phyloP scores from a whole-genome alignment of 2,113 vertebrate species.

The Cercopithecus mona region DNA sequence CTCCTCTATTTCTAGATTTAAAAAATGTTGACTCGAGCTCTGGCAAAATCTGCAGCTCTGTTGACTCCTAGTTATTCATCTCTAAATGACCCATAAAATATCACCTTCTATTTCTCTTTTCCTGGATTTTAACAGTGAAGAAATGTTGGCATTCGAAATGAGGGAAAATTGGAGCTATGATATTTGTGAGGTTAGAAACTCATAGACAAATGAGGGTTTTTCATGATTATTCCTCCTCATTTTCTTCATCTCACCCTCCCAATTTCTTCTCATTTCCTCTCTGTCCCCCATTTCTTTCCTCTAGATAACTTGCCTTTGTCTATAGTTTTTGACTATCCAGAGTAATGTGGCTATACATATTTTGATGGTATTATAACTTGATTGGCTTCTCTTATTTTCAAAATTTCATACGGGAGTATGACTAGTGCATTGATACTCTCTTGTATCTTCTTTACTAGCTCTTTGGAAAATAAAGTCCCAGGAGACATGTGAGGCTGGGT shows the following conservation, averaged over 20 bases:
- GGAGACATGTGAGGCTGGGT: neutral
- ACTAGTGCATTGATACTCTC: neutral
- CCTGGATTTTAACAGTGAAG: neutral
- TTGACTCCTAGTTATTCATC: neutral
- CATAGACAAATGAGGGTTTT: neutral
- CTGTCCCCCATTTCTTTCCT: neutral
- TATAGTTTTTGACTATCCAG: neutral
- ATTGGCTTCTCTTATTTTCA: neutral
- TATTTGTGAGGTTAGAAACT: neutral
- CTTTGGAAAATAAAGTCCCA: neutral
- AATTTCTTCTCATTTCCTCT: rapidly evolving
- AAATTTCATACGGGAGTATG: neutral
- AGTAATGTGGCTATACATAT: neutral
- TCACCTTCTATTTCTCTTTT: neutral
- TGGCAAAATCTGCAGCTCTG: neutral
- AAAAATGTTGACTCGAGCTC: neutral
- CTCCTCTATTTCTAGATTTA: neutral
- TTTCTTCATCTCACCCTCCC: neutral
- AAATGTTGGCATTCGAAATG: neutral
- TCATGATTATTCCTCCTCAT: neutral
- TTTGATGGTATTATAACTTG: neutral
- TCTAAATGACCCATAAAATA: neutral
- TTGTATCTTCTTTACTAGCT: neutral
- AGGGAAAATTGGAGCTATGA: neutral
- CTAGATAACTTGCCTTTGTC: neutral